These are phyloP conservation scores for Phenganax marumi DNA, from an alignment of 92 coral and sea anemone genomes.

Conservation along the genomic window DNA sequence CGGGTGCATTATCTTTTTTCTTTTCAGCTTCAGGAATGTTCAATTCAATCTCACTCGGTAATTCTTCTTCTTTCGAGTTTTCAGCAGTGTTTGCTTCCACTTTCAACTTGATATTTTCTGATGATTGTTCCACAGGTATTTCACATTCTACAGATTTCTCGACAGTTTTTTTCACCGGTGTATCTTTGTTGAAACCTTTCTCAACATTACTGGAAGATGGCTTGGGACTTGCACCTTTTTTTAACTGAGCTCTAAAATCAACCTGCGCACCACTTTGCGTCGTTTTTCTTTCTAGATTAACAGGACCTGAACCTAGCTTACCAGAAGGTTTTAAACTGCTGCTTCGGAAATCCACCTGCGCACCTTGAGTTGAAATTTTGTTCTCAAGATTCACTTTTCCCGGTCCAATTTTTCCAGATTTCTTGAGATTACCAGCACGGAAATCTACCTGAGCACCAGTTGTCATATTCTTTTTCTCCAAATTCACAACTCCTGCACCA, in stretches of 20 bases:
- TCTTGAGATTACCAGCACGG: conserved; percentile 27
- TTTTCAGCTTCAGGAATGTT: background rate
- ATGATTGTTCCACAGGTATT: background rate
- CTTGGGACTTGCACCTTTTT: conserved; percentile 55
- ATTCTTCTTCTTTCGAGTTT: background rate
- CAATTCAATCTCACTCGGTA: background rate
- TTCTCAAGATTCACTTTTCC: conserved; percentile 32
- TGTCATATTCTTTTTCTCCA: conserved; percentile 15
- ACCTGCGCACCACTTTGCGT: conserved; percentile 52
- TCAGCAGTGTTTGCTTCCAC: background rate
- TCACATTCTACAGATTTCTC: background rate
- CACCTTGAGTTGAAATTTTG: conserved; percentile 27
- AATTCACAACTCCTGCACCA: background rate
- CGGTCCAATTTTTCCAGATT: conserved; percentile 13
- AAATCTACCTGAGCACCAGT: conserved; percentile 28
- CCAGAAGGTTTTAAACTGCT: conserved; percentile 29
- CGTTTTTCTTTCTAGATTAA: conserved; percentile 18
- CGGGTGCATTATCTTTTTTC: background rate
- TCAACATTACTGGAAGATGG: background rate
- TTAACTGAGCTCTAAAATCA: conserved; percentile 68
- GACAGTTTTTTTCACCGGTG: background rate
- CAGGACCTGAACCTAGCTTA: background rate
- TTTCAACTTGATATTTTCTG: background rate
- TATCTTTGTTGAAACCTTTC: background rate
- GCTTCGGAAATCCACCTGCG: conserved; percentile 72